Conservation (phyloP, 2,113 vertebrate species). For the Cavia aperea region DNA sequence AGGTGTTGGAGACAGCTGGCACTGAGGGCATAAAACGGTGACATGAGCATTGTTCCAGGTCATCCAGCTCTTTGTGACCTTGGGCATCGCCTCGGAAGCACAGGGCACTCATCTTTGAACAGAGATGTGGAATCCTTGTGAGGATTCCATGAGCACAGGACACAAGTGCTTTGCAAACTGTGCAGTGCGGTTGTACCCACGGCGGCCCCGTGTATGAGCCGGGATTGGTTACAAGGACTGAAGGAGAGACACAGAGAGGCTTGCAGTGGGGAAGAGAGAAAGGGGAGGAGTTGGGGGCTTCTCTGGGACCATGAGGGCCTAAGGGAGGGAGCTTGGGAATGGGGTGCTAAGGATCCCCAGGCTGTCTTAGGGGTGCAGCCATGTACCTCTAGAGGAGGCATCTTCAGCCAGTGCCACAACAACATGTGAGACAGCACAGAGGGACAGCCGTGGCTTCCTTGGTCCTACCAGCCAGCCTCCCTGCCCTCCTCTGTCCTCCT, state of each 20-base stretch:
- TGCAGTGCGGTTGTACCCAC: background rate
- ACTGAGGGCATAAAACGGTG: background rate
- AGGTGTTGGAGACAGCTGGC: background rate
- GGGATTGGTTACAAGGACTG: background rate
- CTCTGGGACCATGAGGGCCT: background rate
- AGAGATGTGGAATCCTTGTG: background rate
- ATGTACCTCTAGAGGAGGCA: background rate
- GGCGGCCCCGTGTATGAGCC: background rate
- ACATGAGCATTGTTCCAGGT: accelerated
- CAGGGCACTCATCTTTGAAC: background rate
- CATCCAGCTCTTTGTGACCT: background rate
- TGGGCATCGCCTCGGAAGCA: background rate
- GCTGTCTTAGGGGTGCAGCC: background rate
- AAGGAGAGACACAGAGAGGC: background rate
- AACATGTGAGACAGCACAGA: background rate
- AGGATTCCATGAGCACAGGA: background rate
- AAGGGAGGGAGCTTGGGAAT: background rate
- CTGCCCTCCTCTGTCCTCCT: background rate
- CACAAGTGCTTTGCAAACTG: background rate
- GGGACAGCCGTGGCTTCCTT: background rate
- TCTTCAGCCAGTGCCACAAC: background rate
- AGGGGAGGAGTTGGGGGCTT: background rate
- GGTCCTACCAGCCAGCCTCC: background rate
- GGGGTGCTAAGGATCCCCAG: accelerated
- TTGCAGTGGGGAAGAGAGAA: background rate